These are phyloP conservation scores for Drosophila phalerata DNA, from an alignment of 2,888 invertebrate genomes.

Conservation along the genomic window DNA sequence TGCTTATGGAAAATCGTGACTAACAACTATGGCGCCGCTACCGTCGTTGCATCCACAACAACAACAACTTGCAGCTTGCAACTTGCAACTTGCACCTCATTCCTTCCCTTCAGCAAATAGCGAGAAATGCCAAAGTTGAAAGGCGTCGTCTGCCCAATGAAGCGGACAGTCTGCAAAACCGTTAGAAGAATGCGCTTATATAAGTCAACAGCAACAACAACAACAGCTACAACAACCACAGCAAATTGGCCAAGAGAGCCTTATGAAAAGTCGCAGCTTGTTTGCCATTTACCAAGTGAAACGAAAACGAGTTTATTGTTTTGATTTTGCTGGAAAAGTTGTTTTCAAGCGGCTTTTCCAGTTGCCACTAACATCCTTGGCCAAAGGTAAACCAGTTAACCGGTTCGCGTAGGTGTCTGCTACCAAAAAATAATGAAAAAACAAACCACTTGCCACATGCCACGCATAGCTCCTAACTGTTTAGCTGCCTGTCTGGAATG, in stretches of 20 bases:
- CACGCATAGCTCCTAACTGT: slow-evolving; percentile 26
- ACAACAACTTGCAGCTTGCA: too few relatives aligned
- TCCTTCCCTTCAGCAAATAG: neutral
- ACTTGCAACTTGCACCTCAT: slow-evolving; percentile 2
- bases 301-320: slow-evolving; percentile 67
- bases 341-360: slow-evolving; percentile 67
- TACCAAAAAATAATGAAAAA: slow-evolving; percentile 17
- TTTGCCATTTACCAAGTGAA: slow-evolving; percentile 52
- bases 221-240: slow-evolving; percentile 8
- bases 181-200: slow-evolving; percentile 63
- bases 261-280: slow-evolving; percentile 20
- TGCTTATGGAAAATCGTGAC: slow-evolving; percentile 65
- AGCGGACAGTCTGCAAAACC: slow-evolving; percentile 38
- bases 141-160: slow-evolving; percentile 65
- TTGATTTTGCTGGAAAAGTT: slow-evolving; percentile 70
- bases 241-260: slow-evolving; percentile 20
- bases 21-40: slow-evolving; percentile 61
- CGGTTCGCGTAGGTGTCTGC: slow-evolving; percentile 66
- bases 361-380: slow-evolving; percentile 72
- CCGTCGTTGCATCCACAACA: slow-evolving; percentile 33
- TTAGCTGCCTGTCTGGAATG: slow-evolving; percentile 13
- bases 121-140: slow-evolving; percentile 73
- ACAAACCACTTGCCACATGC: slow-evolving; percentile 35
- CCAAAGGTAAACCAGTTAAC: slow-evolving; percentile 80
- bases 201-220: slow-evolving; percentile 48